Percentiles rank a stretch among this genome's conserved stretches.
Evolutionary conservation across 2,113 vertebrate genomes (phyloP).

Genomic region (Campylorhamphus procurvoides): DNA sequence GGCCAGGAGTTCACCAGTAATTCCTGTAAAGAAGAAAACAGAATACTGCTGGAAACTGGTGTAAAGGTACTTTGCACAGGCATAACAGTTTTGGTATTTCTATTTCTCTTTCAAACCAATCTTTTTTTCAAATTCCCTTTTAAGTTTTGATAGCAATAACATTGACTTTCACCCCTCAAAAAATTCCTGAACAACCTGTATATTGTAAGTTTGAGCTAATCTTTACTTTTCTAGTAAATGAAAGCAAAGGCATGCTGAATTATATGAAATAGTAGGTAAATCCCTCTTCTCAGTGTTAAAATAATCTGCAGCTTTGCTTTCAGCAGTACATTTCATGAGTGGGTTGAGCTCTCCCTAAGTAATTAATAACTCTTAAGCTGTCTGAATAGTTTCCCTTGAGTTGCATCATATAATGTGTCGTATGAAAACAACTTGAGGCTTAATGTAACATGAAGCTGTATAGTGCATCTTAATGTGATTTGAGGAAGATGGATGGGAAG

Average conservation of each 20-base stretch:
- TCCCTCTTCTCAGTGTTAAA: not conserved
- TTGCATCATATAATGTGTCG: constrained; percentile 69
- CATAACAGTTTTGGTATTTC: not conserved
- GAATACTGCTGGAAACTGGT: not conserved
- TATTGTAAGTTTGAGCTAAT: not conserved
- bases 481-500: constrained; percentile 67
- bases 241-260: not conserved
- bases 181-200: not conserved
- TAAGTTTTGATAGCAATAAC: not conserved
- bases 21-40: not conserved
- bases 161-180: not conserved
- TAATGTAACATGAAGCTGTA: constrained; percentile 48
- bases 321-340: not conserved
- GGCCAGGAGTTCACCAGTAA: not conserved
- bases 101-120: not conserved
- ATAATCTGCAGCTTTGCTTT: constrained; percentile 1
- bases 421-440: constrained; percentile 63
- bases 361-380: constrained; percentile 69
- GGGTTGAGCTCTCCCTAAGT: constrained; percentile 15
- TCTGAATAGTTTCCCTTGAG: constrained; percentile 67
- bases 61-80: not conserved
- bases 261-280: not conserved
- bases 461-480: constrained; percentile 56
- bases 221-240: not conserved
- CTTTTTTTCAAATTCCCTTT: not conserved